These are phyloP conservation scores for Styela plicata DNA, from an alignment of 23 tunicate genomes.

Conservation along the genomic window DNA sequence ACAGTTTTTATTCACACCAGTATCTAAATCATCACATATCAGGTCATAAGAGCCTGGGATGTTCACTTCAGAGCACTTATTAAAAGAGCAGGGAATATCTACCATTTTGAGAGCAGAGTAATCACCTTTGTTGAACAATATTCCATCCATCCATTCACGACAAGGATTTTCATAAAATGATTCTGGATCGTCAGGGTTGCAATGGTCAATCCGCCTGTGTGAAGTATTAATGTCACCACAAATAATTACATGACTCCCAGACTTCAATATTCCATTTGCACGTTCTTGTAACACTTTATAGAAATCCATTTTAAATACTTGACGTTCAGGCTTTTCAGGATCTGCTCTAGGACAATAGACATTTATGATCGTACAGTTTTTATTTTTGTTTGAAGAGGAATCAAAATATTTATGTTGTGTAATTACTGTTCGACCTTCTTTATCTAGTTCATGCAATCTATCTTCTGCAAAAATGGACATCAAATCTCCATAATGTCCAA, in stretches of 20 bases:
- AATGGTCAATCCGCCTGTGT: conserved; percentile 76
- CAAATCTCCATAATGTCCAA: conserved; percentile 55
- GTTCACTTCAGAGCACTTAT: not conserved
- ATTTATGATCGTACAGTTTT: conserved; percentile 48
- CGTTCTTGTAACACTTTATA: conserved; percentile 62
- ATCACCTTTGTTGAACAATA: conserved; percentile 50
- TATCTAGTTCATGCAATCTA: conserved; percentile 56
- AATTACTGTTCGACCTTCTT: conserved; percentile 75
- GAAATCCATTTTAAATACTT: conserved; percentile 70
- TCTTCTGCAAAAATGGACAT: conserved; percentile 32
- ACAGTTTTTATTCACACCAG: not conserved
- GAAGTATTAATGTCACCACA: conserved; percentile 76
- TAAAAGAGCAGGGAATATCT: not conserved
- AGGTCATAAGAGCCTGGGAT: too few relatives aligned
- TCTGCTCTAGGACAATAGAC: conserved; percentile 91
- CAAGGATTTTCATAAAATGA: conserved; percentile 59
- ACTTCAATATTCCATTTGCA: conserved; percentile 41
- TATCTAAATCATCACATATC: not conserved
- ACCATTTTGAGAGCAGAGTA: not conserved
- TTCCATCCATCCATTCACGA: conserved; percentile 71
- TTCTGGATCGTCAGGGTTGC: conserved; percentile 74
- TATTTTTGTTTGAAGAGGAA: not conserved
- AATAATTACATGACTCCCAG: conserved; percentile 47
- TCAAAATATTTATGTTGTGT: conserved; percentile 54
- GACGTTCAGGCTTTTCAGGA: conserved; percentile 71